Evolutionary conservation across 2,113 vertebrate genomes (phyloP), one percentile per base, ranked within the genome.

Genomic region (Platichthys stellatus): DNA sequence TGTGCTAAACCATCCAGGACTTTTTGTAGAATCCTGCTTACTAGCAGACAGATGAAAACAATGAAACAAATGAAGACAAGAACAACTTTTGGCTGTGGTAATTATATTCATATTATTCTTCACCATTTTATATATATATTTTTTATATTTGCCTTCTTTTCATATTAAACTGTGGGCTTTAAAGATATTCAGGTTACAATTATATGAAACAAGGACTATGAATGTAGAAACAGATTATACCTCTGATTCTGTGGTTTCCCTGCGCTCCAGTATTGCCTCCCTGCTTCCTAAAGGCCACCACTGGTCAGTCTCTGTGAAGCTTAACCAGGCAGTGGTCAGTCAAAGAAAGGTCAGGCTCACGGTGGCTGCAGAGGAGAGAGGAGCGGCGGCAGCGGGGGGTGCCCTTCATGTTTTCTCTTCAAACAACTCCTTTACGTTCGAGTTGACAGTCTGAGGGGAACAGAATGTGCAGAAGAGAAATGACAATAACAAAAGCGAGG

Each of bases 281-380:
- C 9, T 69, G 38, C 57, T 68, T 65, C 83, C 35, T 66, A 74
- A 86, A 90, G 81, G 81, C 82, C 84, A 80, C 60, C 60, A 72
- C 62, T 70, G 83, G 78, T 77, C 79, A 81, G 81, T 63, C 43
- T 78, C 75, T 88, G 38, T 84, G 90, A 87, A 84, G 86, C 73
- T 85, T 84, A 76, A 77, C 63, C 59, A 72, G 80, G 82, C 60
- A 63, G 76, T n/a, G 63, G 83, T 82, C 87, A 81, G 80, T 90
- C 82, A 93, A 89, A 89, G 92, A 94, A 95, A 93, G 92, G 94
- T 93, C 89, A 92, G 5, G 13, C 69, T 71, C 73, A 69, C 45
- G 78, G 71, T 75, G 76, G 80, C 76, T 79, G 76, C 71, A 78
- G 82, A 78, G 74, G 66, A 77, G 72, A 74, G 59, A 18, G 64